Base-by-base conservation (phyloP, 2,797 vertebrate species). In the Lates japonicus region DNA sequence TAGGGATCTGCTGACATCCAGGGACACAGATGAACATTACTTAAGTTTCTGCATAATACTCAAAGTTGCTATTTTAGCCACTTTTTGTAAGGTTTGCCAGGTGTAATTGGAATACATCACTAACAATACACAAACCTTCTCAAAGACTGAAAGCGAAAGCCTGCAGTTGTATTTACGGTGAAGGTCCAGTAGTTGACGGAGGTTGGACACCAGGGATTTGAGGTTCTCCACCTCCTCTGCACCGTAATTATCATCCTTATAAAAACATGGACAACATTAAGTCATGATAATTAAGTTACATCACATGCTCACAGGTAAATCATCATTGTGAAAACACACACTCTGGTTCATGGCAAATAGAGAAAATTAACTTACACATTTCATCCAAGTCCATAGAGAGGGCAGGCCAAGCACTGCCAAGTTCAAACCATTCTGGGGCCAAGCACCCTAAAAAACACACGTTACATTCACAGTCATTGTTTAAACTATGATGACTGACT, bases 341-440 rank as follows among this genome's bases (percentile, higher is more conserved):
- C 8, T 60, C 5, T 31, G 3, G 63, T 31, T 31, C 9, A 51
- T 2, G 52, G 3, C 2, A 62, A n/a, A 78, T 39, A 70, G 1
- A 82, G 3, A 8, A 19, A 3, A 10, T 20, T 3, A 69, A 88
- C 95, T 94, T 95, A 99, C 97, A 95, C 94, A 92, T 86, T 94
- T 94, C 86, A 95, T 94, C 95, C 95, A 97, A 17, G 91, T 93
- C 95, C 95, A 97, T 54, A 95, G 93, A 41, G 96, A 90, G 1
- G 94, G 93, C 69, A 97, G 76, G 69, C 95, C 96, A 57, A 98
- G 84, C 75, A 97, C 95, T 57, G 97, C 97, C 90, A 99, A 82
- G 49, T 96, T 93, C 83, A 98, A 95, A 63, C 98, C 98, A 41
- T 99, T 99, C 84, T 98, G 96, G 63, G 98, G 98, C 98, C 98